A percentile compares a stretch with the other conserved stretches of the same genome.
phyloP scores from a whole-genome alignment of 2,113 vertebrate genomes.

The Festucalex cinctus region DNA sequence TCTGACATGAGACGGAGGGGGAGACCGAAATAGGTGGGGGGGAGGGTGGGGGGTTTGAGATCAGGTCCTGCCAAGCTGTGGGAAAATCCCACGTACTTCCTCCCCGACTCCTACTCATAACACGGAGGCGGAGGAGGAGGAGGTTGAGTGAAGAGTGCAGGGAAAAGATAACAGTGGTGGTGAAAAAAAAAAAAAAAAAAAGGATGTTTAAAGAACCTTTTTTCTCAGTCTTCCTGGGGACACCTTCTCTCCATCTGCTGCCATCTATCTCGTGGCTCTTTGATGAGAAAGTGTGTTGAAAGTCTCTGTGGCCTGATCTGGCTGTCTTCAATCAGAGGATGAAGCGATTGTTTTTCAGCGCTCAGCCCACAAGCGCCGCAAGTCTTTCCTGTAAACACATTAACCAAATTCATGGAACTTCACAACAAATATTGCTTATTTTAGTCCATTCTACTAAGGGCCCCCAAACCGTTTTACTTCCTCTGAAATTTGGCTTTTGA shows the following conservation, averaged over 20 bases:
- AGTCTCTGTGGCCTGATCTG: slow-evolving; percentile 28
- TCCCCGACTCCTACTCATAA: slow-evolving; percentile 46
- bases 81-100: slow-evolving; percentile 77
- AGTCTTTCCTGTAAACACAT: slow-evolving; percentile 62
- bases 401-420: slow-evolving; percentile 41
- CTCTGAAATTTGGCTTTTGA: slow-evolving; percentile 29
- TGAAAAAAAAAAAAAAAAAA: background rate
- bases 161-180: slow-evolving; percentile 2
- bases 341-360: slow-evolving; percentile 68
- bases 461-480: slow-evolving; percentile 51
- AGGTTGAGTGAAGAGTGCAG: slow-evolving; percentile 7
- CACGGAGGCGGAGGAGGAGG: slow-evolving; percentile 39
- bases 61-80: slow-evolving; percentile 69
- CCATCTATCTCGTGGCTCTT: background rate
- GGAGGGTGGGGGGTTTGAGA: slow-evolving; percentile 48
- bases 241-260: slow-evolving; percentile 17
- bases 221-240: slow-evolving; percentile 11
- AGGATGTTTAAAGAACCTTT: slow-evolving; percentile 12
- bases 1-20: slow-evolving; percentile 47
- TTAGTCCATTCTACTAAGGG: slow-evolving; percentile 39
- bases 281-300: slow-evolving; percentile 30
- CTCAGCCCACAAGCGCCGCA: slow-evolving; percentile 60
- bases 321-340: slow-evolving; percentile 54
- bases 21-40: slow-evolving; percentile 30
- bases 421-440: slow-evolving; percentile 20